Evolutionary conservation across 2,888 invertebrate species (phyloP).

Genomic region (Rhagium mordax): DNA sequence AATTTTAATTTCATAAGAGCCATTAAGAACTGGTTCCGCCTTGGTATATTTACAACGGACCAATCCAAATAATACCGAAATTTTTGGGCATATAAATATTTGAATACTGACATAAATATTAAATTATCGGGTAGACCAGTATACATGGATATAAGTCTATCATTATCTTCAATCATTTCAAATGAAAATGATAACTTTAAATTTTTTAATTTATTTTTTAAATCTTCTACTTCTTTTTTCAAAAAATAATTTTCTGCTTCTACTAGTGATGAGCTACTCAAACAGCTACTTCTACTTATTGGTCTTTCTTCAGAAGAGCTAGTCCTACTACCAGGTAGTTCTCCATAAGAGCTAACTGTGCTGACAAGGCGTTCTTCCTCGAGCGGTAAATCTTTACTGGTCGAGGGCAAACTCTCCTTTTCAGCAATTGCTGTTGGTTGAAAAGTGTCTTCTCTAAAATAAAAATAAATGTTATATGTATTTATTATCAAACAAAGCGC

Average conservation of each 20-base stretch:
- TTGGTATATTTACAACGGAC: conserved; percentile 36
- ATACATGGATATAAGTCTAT: conserved; percentile 38
- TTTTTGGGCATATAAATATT: conserved; percentile 12
- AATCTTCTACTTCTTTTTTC: conserved; percentile 37
- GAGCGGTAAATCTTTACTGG: too few relatives aligned
- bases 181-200: conserved; percentile 36
- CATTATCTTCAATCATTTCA: conserved; percentile 43
- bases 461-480: too few relatives aligned
- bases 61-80: conserved; percentile 42
- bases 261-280: not conserved
- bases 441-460: too few relatives aligned
- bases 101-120: conserved; percentile 36
- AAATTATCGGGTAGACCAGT: conserved; percentile 45
- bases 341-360: too few relatives aligned
- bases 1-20: conserved; percentile 49
- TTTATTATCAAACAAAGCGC: too few relatives aligned
- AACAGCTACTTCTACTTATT: not conserved
- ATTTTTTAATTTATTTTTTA: conserved; percentile 35
- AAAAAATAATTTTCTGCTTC: conserved; percentile 51
- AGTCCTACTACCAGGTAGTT: too few relatives aligned
- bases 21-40: conserved; percentile 45
- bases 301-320: not conserved
- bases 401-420: too few relatives aligned
- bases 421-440: too few relatives aligned
- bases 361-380: too few relatives aligned